A percentile compares a stretch with the other conserved stretches of the same genome.
Evolutionary conservation across 2,888 invertebrate genomes (phyloP).

Genomic region (Agriopis aurantiaria): DNA sequence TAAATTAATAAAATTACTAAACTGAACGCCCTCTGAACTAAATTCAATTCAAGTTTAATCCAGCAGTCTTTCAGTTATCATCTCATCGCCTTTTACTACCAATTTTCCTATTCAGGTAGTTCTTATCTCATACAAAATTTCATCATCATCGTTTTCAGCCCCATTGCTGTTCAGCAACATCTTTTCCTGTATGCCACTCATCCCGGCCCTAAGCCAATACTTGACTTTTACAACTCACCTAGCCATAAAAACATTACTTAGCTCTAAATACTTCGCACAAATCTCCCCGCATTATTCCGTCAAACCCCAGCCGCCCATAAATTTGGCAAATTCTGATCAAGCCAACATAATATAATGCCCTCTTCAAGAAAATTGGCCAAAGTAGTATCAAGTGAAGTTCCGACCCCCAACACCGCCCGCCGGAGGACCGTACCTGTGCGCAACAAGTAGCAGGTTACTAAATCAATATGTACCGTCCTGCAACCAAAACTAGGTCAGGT

Average conservation of each 20-base stretch:
- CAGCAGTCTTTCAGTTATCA: too few relatives aligned
- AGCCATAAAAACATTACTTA: background rate
- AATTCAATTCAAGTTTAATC: too few relatives aligned
- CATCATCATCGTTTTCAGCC: too few relatives aligned
- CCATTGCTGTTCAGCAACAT: too few relatives aligned
- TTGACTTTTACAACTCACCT: too few relatives aligned
- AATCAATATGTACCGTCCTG: constrained; percentile 84
- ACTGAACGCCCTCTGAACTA: too few relatives aligned
- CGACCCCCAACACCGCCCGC: constrained; percentile 42
- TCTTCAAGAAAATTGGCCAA: constrained; percentile 44
- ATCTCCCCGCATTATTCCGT: constrained; percentile 6
- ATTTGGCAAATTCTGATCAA: constrained; percentile 37
- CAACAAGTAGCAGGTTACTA: constrained; percentile 78
- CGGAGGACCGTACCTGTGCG: constrained; percentile 52
- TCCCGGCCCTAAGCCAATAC: too few relatives aligned
- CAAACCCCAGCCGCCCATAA: constrained; percentile 1
- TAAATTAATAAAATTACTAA: too few relatives aligned
- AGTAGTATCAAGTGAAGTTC: constrained; percentile 41
- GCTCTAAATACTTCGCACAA: background rate
- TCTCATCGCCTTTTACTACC: too few relatives aligned
- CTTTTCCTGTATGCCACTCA: too few relatives aligned
- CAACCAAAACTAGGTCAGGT: constrained; percentile 82
- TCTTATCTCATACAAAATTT: too few relatives aligned
- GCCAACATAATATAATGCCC: constrained; percentile 42
- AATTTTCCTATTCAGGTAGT: too few relatives aligned